These are phyloP conservation scores for Furnarius figulus DNA, from an alignment of 2,113 vertebrate genomes.

Conservation along the genomic window DNA sequence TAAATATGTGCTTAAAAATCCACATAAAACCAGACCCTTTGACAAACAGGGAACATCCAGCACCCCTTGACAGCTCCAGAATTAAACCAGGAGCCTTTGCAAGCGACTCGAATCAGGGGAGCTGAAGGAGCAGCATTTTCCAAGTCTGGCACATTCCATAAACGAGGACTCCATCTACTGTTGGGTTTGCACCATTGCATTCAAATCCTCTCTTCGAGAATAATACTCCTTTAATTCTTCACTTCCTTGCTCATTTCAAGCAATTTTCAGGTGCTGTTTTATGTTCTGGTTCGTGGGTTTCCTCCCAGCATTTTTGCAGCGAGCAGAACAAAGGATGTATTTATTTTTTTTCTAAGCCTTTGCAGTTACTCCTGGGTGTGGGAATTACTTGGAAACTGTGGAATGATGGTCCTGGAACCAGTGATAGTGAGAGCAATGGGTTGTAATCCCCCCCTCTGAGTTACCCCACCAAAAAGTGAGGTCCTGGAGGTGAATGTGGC, in stretches of 20 bases:
- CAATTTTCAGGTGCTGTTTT: not conserved
- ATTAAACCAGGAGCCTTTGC: not conserved
- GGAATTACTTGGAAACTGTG: not conserved
- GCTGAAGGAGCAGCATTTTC: not conserved
- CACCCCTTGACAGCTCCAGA: not conserved
- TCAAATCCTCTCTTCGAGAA: accelerated
- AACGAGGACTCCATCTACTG: constrained; percentile 42
- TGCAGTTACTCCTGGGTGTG: not conserved
- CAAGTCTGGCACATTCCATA: not conserved
- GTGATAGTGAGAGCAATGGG: not conserved
- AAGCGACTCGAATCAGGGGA: not conserved
- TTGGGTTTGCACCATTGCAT: not conserved
- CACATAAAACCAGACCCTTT: not conserved
- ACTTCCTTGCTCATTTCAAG: not conserved
- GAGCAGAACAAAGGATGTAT: not conserved
- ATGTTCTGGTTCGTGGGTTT: not conserved
- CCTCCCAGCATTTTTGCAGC: not conserved
- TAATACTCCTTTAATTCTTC: not conserved
- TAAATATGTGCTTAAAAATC: not conserved
- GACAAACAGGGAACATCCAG: accelerated
- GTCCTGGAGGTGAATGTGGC: not conserved
- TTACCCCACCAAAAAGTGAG: not conserved
- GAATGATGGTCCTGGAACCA: not conserved
- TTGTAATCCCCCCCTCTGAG: not conserved
- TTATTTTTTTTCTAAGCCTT: not conserved